A percentile compares a stretch with the other conserved stretches of the same genome.
Evolutionary conservation across 2,888 invertebrate genomes (phyloP).

Genomic region (Rugalucina vietnamica): DNA sequence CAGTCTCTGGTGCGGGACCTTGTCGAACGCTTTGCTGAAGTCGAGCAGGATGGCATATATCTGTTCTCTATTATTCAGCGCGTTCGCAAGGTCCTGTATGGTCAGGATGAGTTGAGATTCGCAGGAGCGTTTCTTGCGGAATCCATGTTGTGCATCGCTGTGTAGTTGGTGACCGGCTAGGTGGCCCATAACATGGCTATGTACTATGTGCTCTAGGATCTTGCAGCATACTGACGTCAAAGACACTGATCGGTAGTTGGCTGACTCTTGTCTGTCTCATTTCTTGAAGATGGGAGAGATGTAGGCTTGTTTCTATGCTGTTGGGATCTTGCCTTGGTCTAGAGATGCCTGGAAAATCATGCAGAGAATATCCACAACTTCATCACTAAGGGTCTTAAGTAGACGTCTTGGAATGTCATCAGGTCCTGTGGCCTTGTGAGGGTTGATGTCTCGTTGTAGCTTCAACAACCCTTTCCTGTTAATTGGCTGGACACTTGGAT

Average conservation of each 20-base stretch:
- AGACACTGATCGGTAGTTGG: background rate
- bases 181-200: slow-evolving; percentile 6
- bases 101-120: background rate
- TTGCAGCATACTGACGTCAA: slow-evolving; percentile 18
- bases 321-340: slow-evolving; percentile 9
- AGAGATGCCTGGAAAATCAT: slow-evolving; percentile 1
- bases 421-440: slow-evolving; percentile 10
- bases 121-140: slow-evolving; percentile 1
- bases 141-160: slow-evolving; percentile 14
- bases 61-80: background rate
- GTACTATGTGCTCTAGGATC: slow-evolving; percentile 12
- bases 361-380: background rate
- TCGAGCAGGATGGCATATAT: background rate
- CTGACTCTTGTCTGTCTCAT: background rate
- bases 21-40: slow-evolving; percentile 1
- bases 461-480: background rate
- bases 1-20: background rate
- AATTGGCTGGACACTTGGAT: background rate
- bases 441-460: background rate
- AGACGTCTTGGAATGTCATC: background rate
- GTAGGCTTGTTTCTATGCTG: slow-evolving; percentile 5
- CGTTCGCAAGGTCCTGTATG: slow-evolving; percentile 1
- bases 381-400: background rate
- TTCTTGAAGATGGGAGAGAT: slow-evolving; percentile 7
- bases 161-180: background rate